Evolutionary conservation across 1,140 invertebrate genomes (phyloP).

Genomic region (Apocrypta bakeri): DNA sequence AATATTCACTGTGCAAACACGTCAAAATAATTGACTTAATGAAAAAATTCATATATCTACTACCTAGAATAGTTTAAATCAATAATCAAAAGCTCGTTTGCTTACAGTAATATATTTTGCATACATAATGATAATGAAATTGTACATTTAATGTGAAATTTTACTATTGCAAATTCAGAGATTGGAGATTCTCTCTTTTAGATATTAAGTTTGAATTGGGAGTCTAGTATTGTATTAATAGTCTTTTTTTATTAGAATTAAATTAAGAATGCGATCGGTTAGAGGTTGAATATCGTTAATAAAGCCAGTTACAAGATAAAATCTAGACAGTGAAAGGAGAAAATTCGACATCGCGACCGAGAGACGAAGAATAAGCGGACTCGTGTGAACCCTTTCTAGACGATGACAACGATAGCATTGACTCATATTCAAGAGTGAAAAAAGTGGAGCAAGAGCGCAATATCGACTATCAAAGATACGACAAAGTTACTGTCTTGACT

Average conservation of each 20-base stretch:
- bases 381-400: neutral
- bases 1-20: too few relatives aligned
- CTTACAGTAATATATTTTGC: neutral
- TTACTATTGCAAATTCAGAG: too few relatives aligned
- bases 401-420: slow-evolving; percentile 37
- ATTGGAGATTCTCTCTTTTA: neutral
- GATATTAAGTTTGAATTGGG: neutral
- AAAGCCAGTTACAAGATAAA: too few relatives aligned
- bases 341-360: neutral
- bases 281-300: too few relatives aligned
- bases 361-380: neutral
- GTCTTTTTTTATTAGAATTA: too few relatives aligned
- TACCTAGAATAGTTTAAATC: too few relatives aligned
- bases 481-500: neutral
- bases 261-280: too few relatives aligned
- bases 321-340: neutral
- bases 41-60: too few relatives aligned
- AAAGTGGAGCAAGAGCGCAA: slow-evolving; percentile 32
- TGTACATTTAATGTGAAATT: neutral
- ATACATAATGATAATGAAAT: too few relatives aligned
- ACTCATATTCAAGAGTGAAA: slow-evolving; percentile 22
- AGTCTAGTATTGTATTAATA: too few relatives aligned
- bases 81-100: neutral
- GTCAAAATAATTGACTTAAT: too few relatives aligned
- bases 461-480: slow-evolving; percentile 18